These are phyloP conservation scores for Rhadinocentrus ornatus DNA, from an alignment of 2,797 vertebrate species.

Conservation along the genomic window DNA sequence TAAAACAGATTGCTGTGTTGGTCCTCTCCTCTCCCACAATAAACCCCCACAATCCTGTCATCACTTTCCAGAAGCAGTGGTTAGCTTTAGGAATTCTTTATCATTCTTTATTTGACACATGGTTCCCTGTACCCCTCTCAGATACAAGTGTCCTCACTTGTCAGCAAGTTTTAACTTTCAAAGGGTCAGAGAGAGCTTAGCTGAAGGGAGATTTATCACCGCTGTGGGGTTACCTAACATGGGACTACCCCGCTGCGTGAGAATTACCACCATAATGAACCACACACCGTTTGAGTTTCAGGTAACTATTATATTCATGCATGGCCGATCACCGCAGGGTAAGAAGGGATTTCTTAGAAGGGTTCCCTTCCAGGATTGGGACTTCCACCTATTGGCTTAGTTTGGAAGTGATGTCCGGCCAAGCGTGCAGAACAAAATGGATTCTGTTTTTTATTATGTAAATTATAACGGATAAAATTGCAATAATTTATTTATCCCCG, in stretches of 20 bases:
- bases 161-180: slow-evolving; percentile 58
- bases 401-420: slow-evolving; percentile 47
- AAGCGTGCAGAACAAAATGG: slow-evolving; percentile 31
- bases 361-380: slow-evolving; percentile 69
- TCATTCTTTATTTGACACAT: slow-evolving; percentile 69
- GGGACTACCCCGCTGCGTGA: slow-evolving; percentile 60
- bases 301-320: slow-evolving; percentile 79
- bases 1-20: slow-evolving; percentile 36
- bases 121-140: slow-evolving; percentile 33
- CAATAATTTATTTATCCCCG: slow-evolving; percentile 20
- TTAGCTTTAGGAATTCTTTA: slow-evolving; percentile 45
- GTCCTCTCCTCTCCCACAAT: slow-evolving; percentile 6
- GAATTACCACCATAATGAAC: slow-evolving; percentile 72
- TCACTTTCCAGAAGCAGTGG: slow-evolving; percentile 40
- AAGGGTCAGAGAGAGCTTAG: slow-evolving; percentile 59
- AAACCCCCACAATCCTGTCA: slow-evolving; percentile 6
- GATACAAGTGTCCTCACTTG: slow-evolving; percentile 31
- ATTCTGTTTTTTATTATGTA: slow-evolving; percentile 24
- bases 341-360: slow-evolving; percentile 71
- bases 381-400: slow-evolving; percentile 74
- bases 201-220: slow-evolving; percentile 67
- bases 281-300: slow-evolving; percentile 64
- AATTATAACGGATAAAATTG: slow-evolving; percentile 37
- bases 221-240: slow-evolving; percentile 62
- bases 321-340: slow-evolving; percentile 46